Percentiles rank a stretch among this genome's conserved stretches.
These are phyloP conservation scores for Nothobranchius kuhntae DNA, from an alignment of 2,113 vertebrate species.

Conservation along the genomic window DNA sequence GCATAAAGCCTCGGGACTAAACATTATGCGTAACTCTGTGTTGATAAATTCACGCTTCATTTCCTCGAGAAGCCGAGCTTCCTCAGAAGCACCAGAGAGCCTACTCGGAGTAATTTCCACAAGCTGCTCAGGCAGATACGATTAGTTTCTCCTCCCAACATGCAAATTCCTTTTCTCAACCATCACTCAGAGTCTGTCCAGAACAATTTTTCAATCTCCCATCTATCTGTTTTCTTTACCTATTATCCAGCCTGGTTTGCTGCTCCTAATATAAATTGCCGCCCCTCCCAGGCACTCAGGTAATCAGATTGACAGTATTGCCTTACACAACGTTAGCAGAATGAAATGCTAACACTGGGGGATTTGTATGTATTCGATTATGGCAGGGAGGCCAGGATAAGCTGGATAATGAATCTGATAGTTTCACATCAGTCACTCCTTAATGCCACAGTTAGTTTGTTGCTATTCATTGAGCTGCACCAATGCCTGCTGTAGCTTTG, in stretches of 20 bases:
- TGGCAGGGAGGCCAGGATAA: slow-evolving; percentile 62
- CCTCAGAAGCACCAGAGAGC: slow-evolving; percentile 32
- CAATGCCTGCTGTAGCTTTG: slow-evolving; percentile 38
- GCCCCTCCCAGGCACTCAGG: slow-evolving; percentile 40
- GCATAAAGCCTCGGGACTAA: slow-evolving; percentile 50
- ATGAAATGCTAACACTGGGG: slow-evolving; percentile 79
- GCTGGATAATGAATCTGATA: slow-evolving; percentile 75
- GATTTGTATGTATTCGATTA: slow-evolving; percentile 78
- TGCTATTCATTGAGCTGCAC: slow-evolving; percentile 60
- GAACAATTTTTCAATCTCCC: slow-evolving; percentile 57
- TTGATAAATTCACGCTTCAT: slow-evolving; percentile 55
- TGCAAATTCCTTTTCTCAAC: slow-evolving; percentile 50
- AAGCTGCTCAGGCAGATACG: slow-evolving; percentile 50
- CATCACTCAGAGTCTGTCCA: slow-evolving; percentile 59
- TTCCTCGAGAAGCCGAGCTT: slow-evolving; percentile 46
- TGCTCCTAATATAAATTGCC: slow-evolving; percentile 71
- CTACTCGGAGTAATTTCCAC: slow-evolving; percentile 57
- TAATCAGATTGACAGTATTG: slow-evolving; percentile 79
- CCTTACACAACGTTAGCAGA: slow-evolving; percentile 69
- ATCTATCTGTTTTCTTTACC: slow-evolving; percentile 65
- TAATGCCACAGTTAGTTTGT: slow-evolving; percentile 72
- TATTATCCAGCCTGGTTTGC: slow-evolving; percentile 69
- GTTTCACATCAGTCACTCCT: slow-evolving; percentile 73
- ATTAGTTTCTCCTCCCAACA: slow-evolving; percentile 39
- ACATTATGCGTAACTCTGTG: slow-evolving; percentile 37